Evolutionary conservation across 2,113 vertebrate species (phyloP), one percentile per base, ranked within the genome.

Genomic region (Poeciliopsis retropinna): DNA sequence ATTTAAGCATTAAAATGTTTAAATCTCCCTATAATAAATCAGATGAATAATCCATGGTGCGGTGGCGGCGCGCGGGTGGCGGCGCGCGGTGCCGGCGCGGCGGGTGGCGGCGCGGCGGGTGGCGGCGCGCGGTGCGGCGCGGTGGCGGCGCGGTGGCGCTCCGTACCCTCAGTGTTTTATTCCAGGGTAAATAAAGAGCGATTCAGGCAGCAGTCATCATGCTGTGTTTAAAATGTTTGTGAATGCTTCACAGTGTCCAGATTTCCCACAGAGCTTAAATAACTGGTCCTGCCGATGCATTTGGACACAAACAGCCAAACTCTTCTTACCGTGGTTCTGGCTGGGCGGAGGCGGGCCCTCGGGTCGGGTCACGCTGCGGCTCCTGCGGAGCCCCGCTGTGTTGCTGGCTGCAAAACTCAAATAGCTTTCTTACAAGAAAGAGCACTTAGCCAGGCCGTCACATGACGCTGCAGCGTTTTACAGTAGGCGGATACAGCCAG

Each of bases 361-460:
- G 67, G 82, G 87, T 92, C 76, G 72, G 82, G 85, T 88, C 84
- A 74, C 75, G 68, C 79, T 81, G 71, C 67, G 75, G 32, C 84
- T 88, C 85, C 80, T 74, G 74, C 70, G 67, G 86, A 76, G 84
- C 75, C 63, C 64, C 73, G 79, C 85, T 85, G 64, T 72, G 77
- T 84, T 79, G 75, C 77, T 66, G 85, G 76, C 76, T 69, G 73
- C 57, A 39, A 80, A 57, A 80, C 84, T 73, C 66, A 75, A 78
- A 77, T 77, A 61, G 78, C 83, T 87, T 80, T 80, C 74, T 68
- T 84, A 86, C 0, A 5, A 87, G 76, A 82, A 72, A 85, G 81
- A 70, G 72, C 88, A 89, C 82, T 89, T 91, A 88, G 84, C 67
- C n/a, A 41, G 51, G 63, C 84, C 85, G 88, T 88, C 88, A 85